Evolutionary conservation across 37 sponge, comb jelly and placozoan genomes (phyloP).

Genomic region (Aphrocallistes beatrix): DNA sequence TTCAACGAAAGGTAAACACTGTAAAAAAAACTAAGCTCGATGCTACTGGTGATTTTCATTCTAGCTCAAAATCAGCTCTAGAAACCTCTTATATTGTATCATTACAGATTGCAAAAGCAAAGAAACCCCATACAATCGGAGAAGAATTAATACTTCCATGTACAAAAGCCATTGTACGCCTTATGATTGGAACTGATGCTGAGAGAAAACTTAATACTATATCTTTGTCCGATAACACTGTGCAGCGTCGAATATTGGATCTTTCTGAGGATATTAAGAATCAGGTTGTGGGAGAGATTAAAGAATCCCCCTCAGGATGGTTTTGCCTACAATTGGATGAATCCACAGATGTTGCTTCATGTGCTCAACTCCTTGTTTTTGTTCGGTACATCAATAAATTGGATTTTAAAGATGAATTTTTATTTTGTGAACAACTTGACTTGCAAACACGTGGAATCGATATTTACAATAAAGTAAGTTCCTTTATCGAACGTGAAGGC

Average conservation of each 20-base stretch:
- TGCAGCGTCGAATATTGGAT: background rate
- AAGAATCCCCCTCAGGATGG: conserved; percentile 17
- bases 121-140: conserved; percentile 11
- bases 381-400: conserved; percentile 17
- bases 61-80: conserved; percentile 16
- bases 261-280: conserved; percentile 12
- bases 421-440: conserved; percentile 8
- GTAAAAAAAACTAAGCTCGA: background rate
- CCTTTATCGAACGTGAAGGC: conserved; percentile 20
- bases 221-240: conserved; percentile 13
- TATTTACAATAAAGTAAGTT: conserved; percentile 16
- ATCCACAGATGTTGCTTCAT: conserved; percentile 15
- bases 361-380: background rate
- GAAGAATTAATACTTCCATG: conserved; percentile 13
- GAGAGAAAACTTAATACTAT: conserved; percentile 14
- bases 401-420: background rate
- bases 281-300: conserved; percentile 17
- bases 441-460: conserved; percentile 1
- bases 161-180: conserved; percentile 10
- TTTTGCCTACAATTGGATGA: conserved; percentile 20
- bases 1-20: conserved; percentile 4
- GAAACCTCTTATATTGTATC: conserved; percentile 8
- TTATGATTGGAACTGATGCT: conserved; percentile 10
- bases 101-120: conserved; percentile 14
- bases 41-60: background rate